These are phyloP conservation scores for Proterorhinus semilunaris DNA, from an alignment of 2,113 vertebrate species.

Conservation along the genomic window DNA sequence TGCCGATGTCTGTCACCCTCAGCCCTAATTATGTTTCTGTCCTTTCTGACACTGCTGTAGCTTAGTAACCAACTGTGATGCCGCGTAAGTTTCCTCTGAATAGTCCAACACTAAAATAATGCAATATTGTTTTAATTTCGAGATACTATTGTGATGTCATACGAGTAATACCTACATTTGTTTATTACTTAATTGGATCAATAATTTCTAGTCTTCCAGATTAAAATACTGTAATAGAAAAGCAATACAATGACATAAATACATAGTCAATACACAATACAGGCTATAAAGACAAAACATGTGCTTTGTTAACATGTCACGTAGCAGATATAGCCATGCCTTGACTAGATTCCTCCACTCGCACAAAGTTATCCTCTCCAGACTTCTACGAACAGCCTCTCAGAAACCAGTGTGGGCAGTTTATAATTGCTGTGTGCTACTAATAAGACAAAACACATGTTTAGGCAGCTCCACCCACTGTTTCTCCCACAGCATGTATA, in stretches of 20 bases:
- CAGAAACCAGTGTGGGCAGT: conserved; percentile 37
- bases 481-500: conserved; percentile 52
- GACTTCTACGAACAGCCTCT: conserved; percentile 12
- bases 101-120: conserved; percentile 17
- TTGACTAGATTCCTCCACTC: background rate
- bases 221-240: too few species aligned
- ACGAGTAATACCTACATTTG: too few species aligned
- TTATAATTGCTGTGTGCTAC: conserved; percentile 45
- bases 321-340: background rate
- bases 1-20: conserved; percentile 61
- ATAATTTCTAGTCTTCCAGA: too few species aligned
- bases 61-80: conserved; percentile 61
- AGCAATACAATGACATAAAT: background rate
- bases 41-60: conserved; percentile 63
- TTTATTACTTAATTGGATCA: too few species aligned
- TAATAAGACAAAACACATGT: conserved; percentile 58
- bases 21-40: conserved; percentile 64
- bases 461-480: conserved; percentile 41
- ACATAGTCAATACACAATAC: background rate
- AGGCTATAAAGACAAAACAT: background rate
- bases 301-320: background rate
- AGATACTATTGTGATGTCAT: background rate
- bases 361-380: background rate
- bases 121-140: conserved; percentile 7
- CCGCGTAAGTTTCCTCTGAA: conserved; percentile 51